These are phyloP conservation scores for Lagria hirta DNA, from an alignment of 2,888 invertebrate species.

Conservation along the genomic window DNA sequence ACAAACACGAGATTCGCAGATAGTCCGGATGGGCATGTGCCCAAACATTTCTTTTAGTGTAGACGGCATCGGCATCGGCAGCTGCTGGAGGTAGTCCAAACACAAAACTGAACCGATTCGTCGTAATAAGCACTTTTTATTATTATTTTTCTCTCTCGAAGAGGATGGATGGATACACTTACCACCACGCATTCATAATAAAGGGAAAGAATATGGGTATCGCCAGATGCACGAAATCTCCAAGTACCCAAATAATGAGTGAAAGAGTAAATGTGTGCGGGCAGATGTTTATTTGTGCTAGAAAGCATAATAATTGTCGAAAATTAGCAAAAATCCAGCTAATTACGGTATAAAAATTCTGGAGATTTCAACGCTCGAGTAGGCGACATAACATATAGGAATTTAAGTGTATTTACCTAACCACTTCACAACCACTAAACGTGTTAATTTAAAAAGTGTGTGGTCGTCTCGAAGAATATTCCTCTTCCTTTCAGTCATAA, in stretches of 20 bases:
- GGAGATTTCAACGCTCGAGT: conserved; percentile 9
- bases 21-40: not conserved
- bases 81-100: no score
- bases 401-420: conserved; percentile 25
- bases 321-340: no score
- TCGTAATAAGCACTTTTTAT: not conserved
- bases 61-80: not conserved
- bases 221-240: conserved; percentile 2
- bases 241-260: conserved; percentile 3
- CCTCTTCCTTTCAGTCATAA: no score
- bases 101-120: not conserved
- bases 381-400: conserved; percentile 4
- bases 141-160: not conserved
- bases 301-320: no score
- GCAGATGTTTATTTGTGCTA: no score
- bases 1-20: not conserved
- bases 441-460: conserved; percentile 27
- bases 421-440: conserved; percentile 22
- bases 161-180: not conserved
- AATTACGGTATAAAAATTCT: no score
- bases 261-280: conserved; percentile 3
- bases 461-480: conserved; percentile 17
- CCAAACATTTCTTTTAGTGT: not conserved
- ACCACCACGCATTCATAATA: not conserved
- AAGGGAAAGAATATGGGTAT: no score